Evolutionary conservation across 2,797 vertebrate species (phyloP), one percentile per base, ranked within the genome.

Genomic region (Gymnopithys bicolor): DNA sequence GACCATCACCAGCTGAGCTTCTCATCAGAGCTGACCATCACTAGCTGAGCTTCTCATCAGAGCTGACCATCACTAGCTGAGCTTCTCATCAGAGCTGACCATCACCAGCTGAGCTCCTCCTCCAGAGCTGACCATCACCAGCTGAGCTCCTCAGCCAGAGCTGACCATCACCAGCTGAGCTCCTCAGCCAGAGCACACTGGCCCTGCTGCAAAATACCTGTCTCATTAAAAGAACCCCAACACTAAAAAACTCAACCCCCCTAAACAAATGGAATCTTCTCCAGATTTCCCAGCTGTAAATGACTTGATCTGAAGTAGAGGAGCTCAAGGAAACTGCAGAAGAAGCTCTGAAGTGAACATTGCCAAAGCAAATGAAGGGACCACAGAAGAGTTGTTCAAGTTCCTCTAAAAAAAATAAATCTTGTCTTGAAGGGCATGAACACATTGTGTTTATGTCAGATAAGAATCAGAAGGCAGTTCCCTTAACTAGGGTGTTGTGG

Each of bases 391-490:
- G 25, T 58, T 88, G 67, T 67, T 53, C 32, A 41, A 68, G 53
- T 83, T 93, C 68, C 83, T 51, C 82, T 22, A 62, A 66, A 75
- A 84, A 87, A 87, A 89, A 28, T 3, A 79, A 70, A 58, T 49
- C 49, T 56, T 37, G 46, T 81, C 84, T 89, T 21, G 45, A 87
- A 94, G 84, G 58, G 81, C 87, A 92, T n/a, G 25, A 76, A 59
- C 70, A 93, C 9, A 11, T 85, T 78, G 88, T 87, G 63, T 74
- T 93, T 90, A 84, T 51, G 39, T 53, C 84, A 93, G 88, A 83
- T 89, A 89, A 93, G 48, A 74, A 94, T 86, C 83, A 84, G 78
- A 86, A 92, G 55, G 71, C 43, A 56, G 63, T 84, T 75, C 73
- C n/a, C 17, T 77, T 45, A 74, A 74, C 49, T 46, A 55, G 28